phyloP scores from a whole-genome alignment of 2,888 invertebrate genomes.

The Sinopyrophorus schimmeli region DNA sequence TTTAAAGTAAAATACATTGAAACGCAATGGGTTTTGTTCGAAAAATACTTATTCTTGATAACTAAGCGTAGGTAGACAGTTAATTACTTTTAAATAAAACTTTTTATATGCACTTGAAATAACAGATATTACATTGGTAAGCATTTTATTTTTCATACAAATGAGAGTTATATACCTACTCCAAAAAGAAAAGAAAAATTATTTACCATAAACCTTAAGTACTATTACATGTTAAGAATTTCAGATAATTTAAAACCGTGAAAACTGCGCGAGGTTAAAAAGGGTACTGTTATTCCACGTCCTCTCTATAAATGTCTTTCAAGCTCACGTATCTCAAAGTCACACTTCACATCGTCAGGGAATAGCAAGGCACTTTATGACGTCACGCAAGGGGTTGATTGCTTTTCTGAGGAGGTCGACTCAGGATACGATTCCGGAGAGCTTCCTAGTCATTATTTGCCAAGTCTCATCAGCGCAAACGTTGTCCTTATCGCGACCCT shows the following conservation, averaged over 20 bases:
- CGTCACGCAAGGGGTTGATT: slow-evolving; percentile 56
- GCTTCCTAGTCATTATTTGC: slow-evolving; percentile 51
- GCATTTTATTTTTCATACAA: too few species aligned
- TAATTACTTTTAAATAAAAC: too few species aligned
- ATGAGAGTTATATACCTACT: too few species aligned
- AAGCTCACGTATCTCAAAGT: slow-evolving; percentile 35
- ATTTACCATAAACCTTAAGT: too few species aligned
- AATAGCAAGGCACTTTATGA: slow-evolving; percentile 47
- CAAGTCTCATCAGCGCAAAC: slow-evolving; percentile 51
- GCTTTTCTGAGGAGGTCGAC: slow-evolving; percentile 47
- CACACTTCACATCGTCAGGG: slow-evolving; percentile 36
- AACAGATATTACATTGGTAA: too few species aligned
- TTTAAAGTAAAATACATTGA: too few species aligned
- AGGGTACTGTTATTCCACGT: slow-evolving; percentile 27
- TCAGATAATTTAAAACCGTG: slow-evolving; percentile 29
- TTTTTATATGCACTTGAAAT: too few species aligned
- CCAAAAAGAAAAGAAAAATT: too few species aligned
- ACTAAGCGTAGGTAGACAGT: too few species aligned
- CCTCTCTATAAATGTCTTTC: slow-evolving; percentile 30
- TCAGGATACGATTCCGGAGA: slow-evolving; percentile 42
- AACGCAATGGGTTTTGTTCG: too few species aligned
- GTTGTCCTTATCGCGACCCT: slow-evolving; percentile 40
- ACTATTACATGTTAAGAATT: slow-evolving; percentile 45
- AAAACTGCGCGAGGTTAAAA: slow-evolving; percentile 16
- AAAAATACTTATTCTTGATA: too few species aligned